Evolutionary conservation across 2,888 invertebrate species (phyloP).

Genomic region (Polyommatus iphigenia): DNA sequence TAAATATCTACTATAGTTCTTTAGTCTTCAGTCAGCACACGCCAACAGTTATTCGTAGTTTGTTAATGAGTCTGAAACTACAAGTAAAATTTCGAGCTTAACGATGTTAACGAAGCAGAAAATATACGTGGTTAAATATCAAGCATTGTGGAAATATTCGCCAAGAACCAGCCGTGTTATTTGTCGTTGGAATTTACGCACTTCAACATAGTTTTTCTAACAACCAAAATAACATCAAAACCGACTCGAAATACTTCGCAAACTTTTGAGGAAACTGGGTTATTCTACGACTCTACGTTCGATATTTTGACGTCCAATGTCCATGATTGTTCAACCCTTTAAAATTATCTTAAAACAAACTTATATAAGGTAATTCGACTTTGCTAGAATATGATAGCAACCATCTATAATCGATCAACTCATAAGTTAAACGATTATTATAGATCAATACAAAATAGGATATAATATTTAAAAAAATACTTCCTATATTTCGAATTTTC

Average conservation of each 20-base stretch:
- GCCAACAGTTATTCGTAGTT: constrained; percentile 19
- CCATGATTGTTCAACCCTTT: neutral
- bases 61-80: constrained; percentile 22
- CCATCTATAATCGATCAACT: too few species aligned
- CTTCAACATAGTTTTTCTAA: constrained; percentile 13
- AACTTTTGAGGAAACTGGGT: constrained; percentile 7
- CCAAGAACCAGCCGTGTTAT: neutral
- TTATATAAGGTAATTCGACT: too few species aligned
- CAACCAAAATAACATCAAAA: constrained; percentile 27
- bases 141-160: constrained; percentile 17
- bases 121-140: constrained; percentile 22
- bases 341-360: neutral
- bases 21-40: constrained; percentile 3
- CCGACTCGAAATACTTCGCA: neutral
- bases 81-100: constrained; percentile 13
- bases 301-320: neutral
- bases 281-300: neutral
- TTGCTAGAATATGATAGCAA: too few species aligned
- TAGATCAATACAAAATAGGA: neutral
- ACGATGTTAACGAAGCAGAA: constrained; percentile 26
- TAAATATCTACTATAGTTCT: constrained; percentile 2
- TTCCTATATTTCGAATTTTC: neutral
- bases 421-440: neutral
- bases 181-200: constrained; percentile 7
- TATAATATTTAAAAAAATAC: too few species aligned